Evolutionary conservation across 2,797 vertebrate species (phyloP), one percentile per base, ranked within the genome.

Genomic region (Micromesistius poutassou): DNA sequence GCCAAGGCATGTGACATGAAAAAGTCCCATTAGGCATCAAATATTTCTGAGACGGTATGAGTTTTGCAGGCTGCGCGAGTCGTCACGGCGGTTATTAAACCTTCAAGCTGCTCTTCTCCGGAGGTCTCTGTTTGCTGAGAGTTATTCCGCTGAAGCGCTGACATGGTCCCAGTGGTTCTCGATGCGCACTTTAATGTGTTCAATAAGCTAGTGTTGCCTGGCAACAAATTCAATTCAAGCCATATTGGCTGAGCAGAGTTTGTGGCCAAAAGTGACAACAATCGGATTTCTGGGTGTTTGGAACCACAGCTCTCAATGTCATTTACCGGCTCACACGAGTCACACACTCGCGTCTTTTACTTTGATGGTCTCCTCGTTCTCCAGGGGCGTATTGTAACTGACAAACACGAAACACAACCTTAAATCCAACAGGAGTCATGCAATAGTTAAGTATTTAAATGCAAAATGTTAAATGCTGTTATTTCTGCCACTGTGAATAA

Each of bases 121-220:
- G 78, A 82, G 80, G 81, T 85, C 76, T 89, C 83, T 89, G 90
- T 89, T 90, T 90, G 89, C 88, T 87, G 84, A 76, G 42, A 88
- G 87, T 85, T 82, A 85, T 79, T 79, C 83, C 84, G 86, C 83
- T 84, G 85, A 84, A 86, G 74, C 82, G 71, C 82, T 76, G 84
- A 87, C 87, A 80, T 28, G 22, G 81, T 85, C 86, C 86, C 83
- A 80, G 83, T 83, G 83, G 85, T 86, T 88, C 87, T 86, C 84
- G 83, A 83, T 82, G 80, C 84, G 76, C 88, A 76, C 85, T 84
- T 83, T 89, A 85, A 89, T 89, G 86, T 74, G 82, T 85, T 88
- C 89, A 92, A 90, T 88, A 89, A 88, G 82, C 84, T 73, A 76
- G 79, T 1, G 86, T 88, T 90, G 87, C 89, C 78, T 25, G 81